Evolutionary conservation across 2,113 vertebrate species (phyloP), one percentile per base, ranked within the genome.

Genomic region (Atherinomorus stipes): DNA sequence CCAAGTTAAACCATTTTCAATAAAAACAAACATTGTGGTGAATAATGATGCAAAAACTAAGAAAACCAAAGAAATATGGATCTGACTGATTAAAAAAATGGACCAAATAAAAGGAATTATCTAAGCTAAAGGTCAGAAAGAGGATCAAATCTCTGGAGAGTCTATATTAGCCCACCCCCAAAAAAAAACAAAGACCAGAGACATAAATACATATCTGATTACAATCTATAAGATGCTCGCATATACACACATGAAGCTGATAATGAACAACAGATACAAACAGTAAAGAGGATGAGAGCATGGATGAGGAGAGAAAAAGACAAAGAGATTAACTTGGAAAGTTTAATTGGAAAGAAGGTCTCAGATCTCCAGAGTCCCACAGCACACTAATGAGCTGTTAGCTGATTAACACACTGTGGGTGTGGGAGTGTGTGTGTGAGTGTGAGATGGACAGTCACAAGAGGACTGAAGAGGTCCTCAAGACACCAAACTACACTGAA

Each of bases 311-410:
- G n/a, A 0, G 11, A 16, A n/a, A 18, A 26, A 45, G 15, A 15
- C 31, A 28, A 23, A 1, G 25, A 56, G 52, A 68, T 57, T 44
- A 57, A 57, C 40, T 34, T 23, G 53, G 53, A 45, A 68, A 68
- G 23, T 57, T 45, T 69, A 47, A 69, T 69, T 28, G 40, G n/a
- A 28, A 57, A 58, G 65, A 58, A 47, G 65, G 53, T 58, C 42
- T 34, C 11, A 68, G 57, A n/a, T 49, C 65, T 47, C 65, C 65
- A 34, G 65, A 58, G 65, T 15, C n/a, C 57, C 65, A 37, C 44
- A 25, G 47, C 47, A 64, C 53, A 69, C 53, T 69, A 58, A 58
- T 58, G 65, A 69, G 65, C 65, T 58, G 65, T 58, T 58, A 47
- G 65, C 53, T 58, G 53, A 69, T 69, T 69, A 69, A 47, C 53